A percentile compares a stretch with the other conserved stretches of the same genome.
phyloP scores from a whole-genome alignment of 1,140 invertebrate genomes.

The Zaprionus gabonicus region DNA sequence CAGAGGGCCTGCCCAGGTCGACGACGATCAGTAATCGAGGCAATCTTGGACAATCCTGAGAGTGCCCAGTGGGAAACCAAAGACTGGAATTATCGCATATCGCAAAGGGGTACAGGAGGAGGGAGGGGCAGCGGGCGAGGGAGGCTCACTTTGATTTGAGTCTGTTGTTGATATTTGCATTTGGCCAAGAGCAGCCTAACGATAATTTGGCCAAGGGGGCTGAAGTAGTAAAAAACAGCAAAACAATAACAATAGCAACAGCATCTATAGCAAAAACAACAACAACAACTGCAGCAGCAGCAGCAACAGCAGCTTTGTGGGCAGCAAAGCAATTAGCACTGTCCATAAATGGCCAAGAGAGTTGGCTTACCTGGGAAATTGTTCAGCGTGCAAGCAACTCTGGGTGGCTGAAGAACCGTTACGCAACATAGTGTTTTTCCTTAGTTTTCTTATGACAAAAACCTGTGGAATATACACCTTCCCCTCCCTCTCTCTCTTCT shows the following conservation, averaged over 20 bases:
- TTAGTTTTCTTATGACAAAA: constrained; percentile 4
- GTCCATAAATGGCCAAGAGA: constrained; percentile 49
- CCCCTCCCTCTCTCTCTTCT: neutral
- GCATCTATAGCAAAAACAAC: neutral
- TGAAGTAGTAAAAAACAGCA: constrained; percentile 11
- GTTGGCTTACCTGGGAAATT: constrained; percentile 36
- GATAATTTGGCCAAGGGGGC: constrained; percentile 33
- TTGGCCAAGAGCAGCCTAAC: constrained; percentile 37
- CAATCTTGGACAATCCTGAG: constrained; percentile 37
- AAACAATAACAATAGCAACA: neutral
- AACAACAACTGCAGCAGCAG: neutral
- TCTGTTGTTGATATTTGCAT: constrained; percentile 40
- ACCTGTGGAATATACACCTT: neutral
- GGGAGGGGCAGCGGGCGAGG: neutral
- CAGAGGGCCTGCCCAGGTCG: constrained; percentile 47
- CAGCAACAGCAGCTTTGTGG: constrained; percentile 3
- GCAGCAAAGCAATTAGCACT: constrained; percentile 55
- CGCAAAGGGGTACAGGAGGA: neutral
- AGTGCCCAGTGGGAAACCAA: constrained; percentile 1
- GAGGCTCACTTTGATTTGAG: constrained; percentile 21
- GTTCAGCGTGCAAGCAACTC: neutral
- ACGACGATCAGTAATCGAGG: constrained; percentile 7
- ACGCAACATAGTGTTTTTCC: constrained; percentile 37
- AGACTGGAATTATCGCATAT: constrained; percentile 50
- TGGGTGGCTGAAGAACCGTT: constrained; percentile 54